Conservation (phyloP, 2,888 invertebrate genomes). For the Limenitis camilla region DNA sequence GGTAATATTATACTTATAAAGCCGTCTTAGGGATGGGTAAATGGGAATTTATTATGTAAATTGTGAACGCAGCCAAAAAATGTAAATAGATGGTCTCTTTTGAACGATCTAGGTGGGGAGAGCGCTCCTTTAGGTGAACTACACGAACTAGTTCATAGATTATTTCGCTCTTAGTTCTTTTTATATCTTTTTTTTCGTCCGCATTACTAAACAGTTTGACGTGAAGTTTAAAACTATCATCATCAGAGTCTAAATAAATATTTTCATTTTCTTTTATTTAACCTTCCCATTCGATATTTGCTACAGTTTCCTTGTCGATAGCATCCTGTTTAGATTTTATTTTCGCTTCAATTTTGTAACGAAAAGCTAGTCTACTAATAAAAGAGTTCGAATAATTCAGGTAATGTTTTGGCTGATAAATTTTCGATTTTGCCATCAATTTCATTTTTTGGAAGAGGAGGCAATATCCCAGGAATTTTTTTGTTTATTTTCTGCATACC, state of each 20-base stretch:
- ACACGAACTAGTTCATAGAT: too few species aligned
- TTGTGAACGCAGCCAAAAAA: too few species aligned
- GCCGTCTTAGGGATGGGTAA: too few species aligned
- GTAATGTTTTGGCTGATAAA: conserved; percentile 56
- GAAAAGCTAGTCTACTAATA: conserved; percentile 63
- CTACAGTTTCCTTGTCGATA: conserved; percentile 60
- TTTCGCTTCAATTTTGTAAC: conserved; percentile 61
- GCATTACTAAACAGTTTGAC: too few species aligned
- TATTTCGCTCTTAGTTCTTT: too few species aligned
- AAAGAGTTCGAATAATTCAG: conserved; percentile 72
- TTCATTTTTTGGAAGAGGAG: conserved; percentile 60
- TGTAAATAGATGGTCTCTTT: too few species aligned
- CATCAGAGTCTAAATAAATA: conserved; percentile 70
- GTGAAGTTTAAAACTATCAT: too few species aligned
- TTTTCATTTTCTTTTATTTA: conserved; percentile 44
- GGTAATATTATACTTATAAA: too few species aligned
- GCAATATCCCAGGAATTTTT: conserved; percentile 66
- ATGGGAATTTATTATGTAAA: too few species aligned
- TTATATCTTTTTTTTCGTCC: too few species aligned
- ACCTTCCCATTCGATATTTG: conserved; percentile 76
- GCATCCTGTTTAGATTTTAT: conserved; percentile 58
- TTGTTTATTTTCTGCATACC: conserved; percentile 51
- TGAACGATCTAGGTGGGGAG: too few species aligned
- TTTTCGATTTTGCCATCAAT: conserved; percentile 71
- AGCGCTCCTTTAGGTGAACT: too few species aligned